A percentile compares a stretch with the other conserved stretches of the same genome.
Evolutionary conservation across 2,113 vertebrate genomes (phyloP).

Genomic region (Megaceryle torquata): DNA sequence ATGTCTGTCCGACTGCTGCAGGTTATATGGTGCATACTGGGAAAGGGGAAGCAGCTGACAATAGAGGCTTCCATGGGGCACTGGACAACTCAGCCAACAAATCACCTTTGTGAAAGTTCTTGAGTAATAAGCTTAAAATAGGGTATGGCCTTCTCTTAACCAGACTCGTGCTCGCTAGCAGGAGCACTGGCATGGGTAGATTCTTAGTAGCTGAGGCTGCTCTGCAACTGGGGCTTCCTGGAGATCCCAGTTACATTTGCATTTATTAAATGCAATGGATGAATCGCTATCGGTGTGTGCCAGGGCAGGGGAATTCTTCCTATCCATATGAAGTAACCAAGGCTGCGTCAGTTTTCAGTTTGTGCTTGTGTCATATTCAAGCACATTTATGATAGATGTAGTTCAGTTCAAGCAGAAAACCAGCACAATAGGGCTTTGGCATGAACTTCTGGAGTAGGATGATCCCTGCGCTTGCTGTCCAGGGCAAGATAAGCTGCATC

Average conservation of each 20-base stretch:
- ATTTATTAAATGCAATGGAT: neutral
- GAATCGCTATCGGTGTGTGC: neutral
- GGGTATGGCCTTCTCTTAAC: neutral
- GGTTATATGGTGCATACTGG: neutral
- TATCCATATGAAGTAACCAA: neutral
- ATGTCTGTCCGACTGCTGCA: neutral
- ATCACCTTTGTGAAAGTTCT: neutral
- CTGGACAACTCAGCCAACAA: neutral
- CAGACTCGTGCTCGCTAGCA: neutral
- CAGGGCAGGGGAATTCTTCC: neutral
- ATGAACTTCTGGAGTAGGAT: neutral
- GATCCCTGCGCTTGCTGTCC: constrained; percentile 7
- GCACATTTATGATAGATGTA: neutral
- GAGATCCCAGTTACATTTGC: neutral
- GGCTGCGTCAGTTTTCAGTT: neutral
- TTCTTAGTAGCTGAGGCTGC: neutral
- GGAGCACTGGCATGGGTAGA: neutral
- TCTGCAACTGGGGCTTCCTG: neutral
- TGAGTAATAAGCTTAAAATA: neutral
- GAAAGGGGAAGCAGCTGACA: neutral
- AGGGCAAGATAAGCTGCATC: constrained; percentile 39
- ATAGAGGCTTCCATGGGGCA: neutral
- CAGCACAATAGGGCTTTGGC: constrained; percentile 25
- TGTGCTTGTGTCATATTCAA: neutral
- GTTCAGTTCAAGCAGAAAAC: neutral